Base-by-base conservation (phyloP, 1,140 invertebrate species). In the Manduca sexta region DNA sequence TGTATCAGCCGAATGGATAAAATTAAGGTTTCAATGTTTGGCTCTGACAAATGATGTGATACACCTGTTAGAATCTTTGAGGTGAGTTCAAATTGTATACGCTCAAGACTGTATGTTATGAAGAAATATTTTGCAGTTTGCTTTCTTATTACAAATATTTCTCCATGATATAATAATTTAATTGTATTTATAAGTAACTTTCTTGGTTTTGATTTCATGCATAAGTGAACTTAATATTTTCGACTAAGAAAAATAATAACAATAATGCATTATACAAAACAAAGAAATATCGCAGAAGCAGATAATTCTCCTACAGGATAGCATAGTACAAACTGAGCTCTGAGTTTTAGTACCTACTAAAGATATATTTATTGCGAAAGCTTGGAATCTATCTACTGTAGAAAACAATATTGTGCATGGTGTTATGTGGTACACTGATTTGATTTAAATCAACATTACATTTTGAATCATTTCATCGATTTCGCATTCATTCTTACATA, bases 1-100 rank as follows among this genome's bases (percentile, higher is more conserved):
- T 64, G 87, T 93, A 58, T 94, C 94, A 64, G 74, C 88, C 49
- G 87, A 91, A 83, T 96, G 94, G 94, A 75, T 95, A 52, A 88
- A 90, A 57, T 81, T 94, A 48, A 90, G 94, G 59, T 94, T 94
- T 74, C 87, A 91, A 50, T 92, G 91, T 77, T 74, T 95, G 73
- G 88, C 89, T 44, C 68, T 93, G 46, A 73, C 88, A 2, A 77
- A 89, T 15, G 91, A 93, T 43, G 89, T 92, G 35, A 81, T 90
- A 55, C 81, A 88, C 31, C 85, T 95, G 49, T 84, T 95, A 34
- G 83, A 86, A 56, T 89, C 90, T 31, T 85, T 94, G 42, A 88
- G 89, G 86, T 87, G 77, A 58, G 71, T 69, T 52, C n/a, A n/a
- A 44, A 42, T 14, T 56, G 56, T 52, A 50, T 45, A 43, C 31